Evolutionary conservation across 2,888 invertebrate species (phyloP).

Genomic region (Ectropis crepuscularia): DNA sequence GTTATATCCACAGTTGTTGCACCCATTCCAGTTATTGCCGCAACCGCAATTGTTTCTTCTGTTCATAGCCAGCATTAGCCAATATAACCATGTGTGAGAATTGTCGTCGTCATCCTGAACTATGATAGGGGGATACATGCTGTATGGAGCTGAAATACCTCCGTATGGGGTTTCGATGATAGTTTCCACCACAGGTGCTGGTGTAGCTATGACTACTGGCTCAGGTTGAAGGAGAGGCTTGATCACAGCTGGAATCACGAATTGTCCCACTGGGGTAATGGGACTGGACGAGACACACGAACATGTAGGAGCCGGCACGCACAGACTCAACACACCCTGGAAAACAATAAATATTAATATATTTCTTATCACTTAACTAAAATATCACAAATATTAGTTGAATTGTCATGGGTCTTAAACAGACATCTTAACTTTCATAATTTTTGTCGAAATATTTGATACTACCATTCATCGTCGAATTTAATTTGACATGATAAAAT

Average conservation of each 20-base stretch:
- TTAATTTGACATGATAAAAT: conserved; percentile 3
- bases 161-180: conserved; percentile 29
- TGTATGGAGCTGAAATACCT: conserved; percentile 31
- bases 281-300: conserved; percentile 14
- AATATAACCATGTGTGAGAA: conserved; percentile 54
- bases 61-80: conserved; percentile 59
- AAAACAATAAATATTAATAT: conserved; percentile 16
- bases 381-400: too few species aligned
- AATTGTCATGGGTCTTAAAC: too few species aligned
- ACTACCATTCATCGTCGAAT: too few species aligned
- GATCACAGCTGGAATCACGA: conserved; percentile 62
- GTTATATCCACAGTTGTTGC: conserved; percentile 11
- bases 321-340: conserved; percentile 37
- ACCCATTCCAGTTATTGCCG: conserved; percentile 11
- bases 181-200: conserved; percentile 35
- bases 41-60: conserved; percentile 36
- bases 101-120: conserved; percentile 48
- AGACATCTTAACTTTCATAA: too few species aligned
- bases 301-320: conserved; percentile 30
- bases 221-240: conserved; percentile 53
- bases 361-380: too few species aligned
- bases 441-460: too few species aligned
- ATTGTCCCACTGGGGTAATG: conserved; percentile 48
- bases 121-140: conserved; percentile 54
- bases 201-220: conserved; percentile 33